phyloP scores from a whole-genome alignment of 92 coral and sea anemone species.

The Umimayanthus chanpuru region DNA sequence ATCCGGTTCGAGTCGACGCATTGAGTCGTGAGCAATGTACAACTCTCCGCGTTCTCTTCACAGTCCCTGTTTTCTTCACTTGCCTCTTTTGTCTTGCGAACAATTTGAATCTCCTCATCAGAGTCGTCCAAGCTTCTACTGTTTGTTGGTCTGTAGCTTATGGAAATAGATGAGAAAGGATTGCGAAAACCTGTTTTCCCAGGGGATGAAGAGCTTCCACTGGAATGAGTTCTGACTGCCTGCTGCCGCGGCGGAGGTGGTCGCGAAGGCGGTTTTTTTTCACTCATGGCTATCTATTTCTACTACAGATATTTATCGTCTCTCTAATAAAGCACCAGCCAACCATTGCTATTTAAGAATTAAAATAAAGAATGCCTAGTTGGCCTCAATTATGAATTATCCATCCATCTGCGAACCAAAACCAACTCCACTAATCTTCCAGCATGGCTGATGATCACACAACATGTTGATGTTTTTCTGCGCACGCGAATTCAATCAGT shows the following conservation, averaged over 20 bases:
- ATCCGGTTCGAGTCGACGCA: constrained; percentile 56
- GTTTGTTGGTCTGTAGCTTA: constrained; percentile 79
- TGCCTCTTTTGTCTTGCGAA: constrained; percentile 62
- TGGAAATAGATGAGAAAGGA: constrained; percentile 80
- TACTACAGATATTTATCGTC: constrained; percentile 31
- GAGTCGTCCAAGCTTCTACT: constrained; percentile 75
- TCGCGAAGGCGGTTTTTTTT: constrained; percentile 87
- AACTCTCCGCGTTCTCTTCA: constrained; percentile 28
- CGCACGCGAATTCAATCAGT: constrained; percentile 41
- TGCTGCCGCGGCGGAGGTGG: constrained; percentile 86
- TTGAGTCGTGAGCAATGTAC: constrained; percentile 44
- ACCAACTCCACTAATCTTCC: constrained; percentile 23
- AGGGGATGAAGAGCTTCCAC: constrained; percentile 51
- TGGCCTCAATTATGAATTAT: constrained; percentile 30
- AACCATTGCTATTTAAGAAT: constrained; percentile 48
- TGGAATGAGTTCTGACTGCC: constrained; percentile 55
- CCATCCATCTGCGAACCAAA: constrained; percentile 28
- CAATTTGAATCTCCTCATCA: constrained; percentile 95
- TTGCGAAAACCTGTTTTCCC: constrained; percentile 66
- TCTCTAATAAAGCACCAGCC: constrained; percentile 50
- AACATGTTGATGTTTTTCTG: constrained; percentile 19
- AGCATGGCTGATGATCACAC: constrained; percentile 31
- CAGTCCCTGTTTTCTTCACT: constrained; percentile 30
- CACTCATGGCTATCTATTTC: constrained; percentile 64
- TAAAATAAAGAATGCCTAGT: constrained; percentile 3